Evolutionary conservation across 2,113 vertebrate species (phyloP).

Genomic region (Cacatua alba): DNA sequence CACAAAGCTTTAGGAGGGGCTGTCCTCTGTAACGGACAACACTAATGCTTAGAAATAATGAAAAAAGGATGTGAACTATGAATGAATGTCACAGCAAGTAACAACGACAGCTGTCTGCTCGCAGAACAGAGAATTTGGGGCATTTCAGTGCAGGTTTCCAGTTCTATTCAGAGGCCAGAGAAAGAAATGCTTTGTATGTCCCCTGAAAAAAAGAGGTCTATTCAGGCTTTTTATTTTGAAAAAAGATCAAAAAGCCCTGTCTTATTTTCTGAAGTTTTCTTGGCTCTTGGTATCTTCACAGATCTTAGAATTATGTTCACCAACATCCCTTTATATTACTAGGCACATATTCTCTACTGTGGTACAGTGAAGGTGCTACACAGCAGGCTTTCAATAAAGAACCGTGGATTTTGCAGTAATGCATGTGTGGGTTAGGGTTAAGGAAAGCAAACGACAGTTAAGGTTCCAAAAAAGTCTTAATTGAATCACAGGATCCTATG

Average conservation of each 20-base stretch:
- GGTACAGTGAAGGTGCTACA: background rate
- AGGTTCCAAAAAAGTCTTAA: background rate
- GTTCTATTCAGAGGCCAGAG: background rate
- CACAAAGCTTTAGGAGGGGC: background rate
- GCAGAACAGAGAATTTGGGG: background rate
- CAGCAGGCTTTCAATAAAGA: background rate
- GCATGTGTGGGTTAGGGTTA: background rate
- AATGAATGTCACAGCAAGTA: background rate
- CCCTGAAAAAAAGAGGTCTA: background rate
- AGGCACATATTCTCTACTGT: background rate
- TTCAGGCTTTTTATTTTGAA: background rate
- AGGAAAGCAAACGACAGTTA: background rate
- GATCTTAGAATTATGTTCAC: background rate
- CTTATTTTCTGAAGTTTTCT: conserved; percentile 12
- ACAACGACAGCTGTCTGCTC: background rate
- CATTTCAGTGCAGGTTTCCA: conserved; percentile 36
- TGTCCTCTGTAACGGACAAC: background rate
- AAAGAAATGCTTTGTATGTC: conserved; percentile 19
- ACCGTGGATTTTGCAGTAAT: background rate
- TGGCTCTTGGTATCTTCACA: background rate
- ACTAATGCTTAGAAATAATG: background rate
- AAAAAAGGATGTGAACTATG: background rate
- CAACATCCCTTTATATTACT: background rate
- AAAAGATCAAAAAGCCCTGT: background rate
- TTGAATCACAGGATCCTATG: background rate